Conservation (phyloP, 2,888 invertebrate genomes). For the Drosophila barbarae region DNA sequence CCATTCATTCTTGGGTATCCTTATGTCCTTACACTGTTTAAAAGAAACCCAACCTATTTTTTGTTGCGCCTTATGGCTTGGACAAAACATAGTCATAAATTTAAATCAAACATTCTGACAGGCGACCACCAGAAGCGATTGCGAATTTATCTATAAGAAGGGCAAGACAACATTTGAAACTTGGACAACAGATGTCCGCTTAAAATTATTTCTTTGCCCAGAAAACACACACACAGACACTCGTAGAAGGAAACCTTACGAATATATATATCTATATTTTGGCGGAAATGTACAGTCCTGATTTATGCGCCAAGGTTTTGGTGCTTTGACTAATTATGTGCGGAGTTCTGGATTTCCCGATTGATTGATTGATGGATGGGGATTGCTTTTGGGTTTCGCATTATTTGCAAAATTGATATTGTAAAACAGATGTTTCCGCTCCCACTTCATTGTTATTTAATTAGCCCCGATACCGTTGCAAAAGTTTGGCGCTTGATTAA, state of each 20-base stretch:
- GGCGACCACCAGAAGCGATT: conserved; percentile 50
- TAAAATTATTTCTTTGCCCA: conserved; percentile 22
- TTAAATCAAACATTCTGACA: conserved; percentile 66
- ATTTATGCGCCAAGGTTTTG: conserved; percentile 38
- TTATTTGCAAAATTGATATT: conserved; percentile 42
- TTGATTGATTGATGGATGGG: conserved; percentile 52
- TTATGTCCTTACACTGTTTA: background rate
- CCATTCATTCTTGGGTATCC: background rate
- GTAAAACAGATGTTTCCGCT: conserved; percentile 43
- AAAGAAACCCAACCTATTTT: conserved; percentile 23
- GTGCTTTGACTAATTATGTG: conserved; percentile 55
- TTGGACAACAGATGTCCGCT: conserved; percentile 42
- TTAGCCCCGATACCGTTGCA: conserved; percentile 43
- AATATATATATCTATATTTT: background rate
- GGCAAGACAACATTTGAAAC: conserved; percentile 23
- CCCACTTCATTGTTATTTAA: conserved; percentile 63
- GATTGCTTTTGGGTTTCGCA: conserved; percentile 10
- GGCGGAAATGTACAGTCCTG: conserved; percentile 7
- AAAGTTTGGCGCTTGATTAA: conserved; percentile 59
- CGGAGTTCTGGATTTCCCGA: conserved; percentile 33
- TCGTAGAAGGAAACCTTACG: background rate
- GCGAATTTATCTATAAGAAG: conserved; percentile 56
- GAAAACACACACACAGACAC: background rate
- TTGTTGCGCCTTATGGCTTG: conserved; percentile 48
- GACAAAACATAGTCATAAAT: conserved; percentile 65